Percentiles rank a stretch among this genome's conserved stretches.
Conservation (phyloP, 2,797 vertebrate species). For the Lindbergichthys nudifrons region DNA sequence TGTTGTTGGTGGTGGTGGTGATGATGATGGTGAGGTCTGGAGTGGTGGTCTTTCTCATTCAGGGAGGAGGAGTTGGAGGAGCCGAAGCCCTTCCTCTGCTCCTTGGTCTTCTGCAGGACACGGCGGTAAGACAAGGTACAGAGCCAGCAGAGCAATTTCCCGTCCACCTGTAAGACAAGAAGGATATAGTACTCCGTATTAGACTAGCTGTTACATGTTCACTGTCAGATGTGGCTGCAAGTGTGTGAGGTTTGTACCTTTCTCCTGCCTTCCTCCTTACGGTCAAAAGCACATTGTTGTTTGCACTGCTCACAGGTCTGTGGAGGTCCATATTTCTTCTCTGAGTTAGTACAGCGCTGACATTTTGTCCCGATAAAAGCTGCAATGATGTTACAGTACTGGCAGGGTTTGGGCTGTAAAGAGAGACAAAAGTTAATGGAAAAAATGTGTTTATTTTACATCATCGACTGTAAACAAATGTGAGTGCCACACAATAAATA, state of each 20-base stretch:
- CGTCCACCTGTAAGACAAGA: constrained; percentile 89
- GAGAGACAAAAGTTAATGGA: constrained; percentile 22
- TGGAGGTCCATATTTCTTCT: constrained; percentile 98
- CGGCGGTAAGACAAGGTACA: constrained; percentile 98
- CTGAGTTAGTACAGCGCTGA: constrained; percentile 98
- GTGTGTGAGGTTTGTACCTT: constrained; percentile 83
- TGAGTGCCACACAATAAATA: background rate
- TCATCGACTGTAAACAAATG: background rate
- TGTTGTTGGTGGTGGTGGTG: constrained; percentile 88
- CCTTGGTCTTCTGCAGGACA: constrained; percentile 99
- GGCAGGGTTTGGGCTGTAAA: constrained; percentile 96
- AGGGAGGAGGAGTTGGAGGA: constrained; percentile 95
- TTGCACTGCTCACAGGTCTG: constrained; percentile 99
- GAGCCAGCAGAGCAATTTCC: constrained; percentile 97
- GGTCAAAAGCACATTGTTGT: constrained; percentile 98
- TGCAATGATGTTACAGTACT: constrained; percentile 99
- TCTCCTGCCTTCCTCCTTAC: constrained; percentile 96
- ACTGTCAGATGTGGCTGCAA: background rate
- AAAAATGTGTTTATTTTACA: background rate
- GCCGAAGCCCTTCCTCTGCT: constrained; percentile 96
- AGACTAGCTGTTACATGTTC: background rate
- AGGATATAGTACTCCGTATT: background rate
- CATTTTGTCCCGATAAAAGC: constrained; percentile 99
- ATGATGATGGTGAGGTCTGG: constrained; percentile 92
- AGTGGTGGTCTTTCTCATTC: constrained; percentile 96